phyloP scores from a whole-genome alignment of 2,113 vertebrate species.

The Antechinus flavipes region DNA sequence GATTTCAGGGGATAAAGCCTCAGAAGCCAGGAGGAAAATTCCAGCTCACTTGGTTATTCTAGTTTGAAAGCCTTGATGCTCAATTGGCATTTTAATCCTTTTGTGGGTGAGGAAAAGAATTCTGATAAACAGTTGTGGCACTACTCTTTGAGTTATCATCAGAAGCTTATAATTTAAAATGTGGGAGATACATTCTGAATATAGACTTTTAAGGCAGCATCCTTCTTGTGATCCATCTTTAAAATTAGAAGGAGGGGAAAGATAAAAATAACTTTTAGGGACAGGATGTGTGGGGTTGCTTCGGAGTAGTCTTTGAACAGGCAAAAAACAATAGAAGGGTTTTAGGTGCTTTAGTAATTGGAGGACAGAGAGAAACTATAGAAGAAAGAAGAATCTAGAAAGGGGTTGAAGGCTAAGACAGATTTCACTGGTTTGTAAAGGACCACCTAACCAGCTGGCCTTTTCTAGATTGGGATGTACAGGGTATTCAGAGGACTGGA shows the following conservation, averaged over 20 bases:
- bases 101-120: not conserved
- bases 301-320: not conserved
- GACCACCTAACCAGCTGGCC: not conserved
- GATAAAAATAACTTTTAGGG: not conserved
- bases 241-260: not conserved
- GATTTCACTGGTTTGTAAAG: not conserved
- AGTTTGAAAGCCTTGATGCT: not conserved
- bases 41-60: not conserved
- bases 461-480: not conserved
- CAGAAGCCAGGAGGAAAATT: not conserved
- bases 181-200: not conserved
- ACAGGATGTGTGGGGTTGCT: not conserved
- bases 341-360: not conserved
- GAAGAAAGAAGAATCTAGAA: not conserved
- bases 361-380: not conserved
- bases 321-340: not conserved
- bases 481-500: too few species aligned
- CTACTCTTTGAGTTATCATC: not conserved
- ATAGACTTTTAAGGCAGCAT: not conserved
- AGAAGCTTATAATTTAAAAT: not conserved
- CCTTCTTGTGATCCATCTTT: not conserved
- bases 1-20: not conserved
- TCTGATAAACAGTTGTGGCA: not conserved
- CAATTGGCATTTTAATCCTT: not conserved
- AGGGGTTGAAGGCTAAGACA: not conserved